Evolutionary conservation across 1,140 invertebrate species (phyloP).

Genomic region (Fopius arisanus): DNA sequence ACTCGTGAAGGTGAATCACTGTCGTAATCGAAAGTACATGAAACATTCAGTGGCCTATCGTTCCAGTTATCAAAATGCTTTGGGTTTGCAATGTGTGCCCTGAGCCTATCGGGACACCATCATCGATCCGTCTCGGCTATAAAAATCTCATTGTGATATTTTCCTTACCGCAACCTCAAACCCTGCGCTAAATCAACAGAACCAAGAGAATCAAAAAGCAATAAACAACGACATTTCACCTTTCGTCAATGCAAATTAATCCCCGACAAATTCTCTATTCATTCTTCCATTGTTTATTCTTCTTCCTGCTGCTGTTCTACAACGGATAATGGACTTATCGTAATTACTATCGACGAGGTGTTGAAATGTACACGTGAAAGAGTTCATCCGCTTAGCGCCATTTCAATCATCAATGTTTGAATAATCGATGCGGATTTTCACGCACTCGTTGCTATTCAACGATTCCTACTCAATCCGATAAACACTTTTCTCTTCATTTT

Average conservation of each 20-base stretch:
- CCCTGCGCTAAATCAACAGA: neutral
- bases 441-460: neutral
- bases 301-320: neutral
- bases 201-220: neutral
- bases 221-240: too few relatives aligned
- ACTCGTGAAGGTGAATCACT: neutral
- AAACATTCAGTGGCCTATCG: conserved; percentile 21
- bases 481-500: too few relatives aligned
- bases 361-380: neutral
- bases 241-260: too few relatives aligned
- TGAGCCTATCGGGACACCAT: neutral
- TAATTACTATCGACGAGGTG: neutral
- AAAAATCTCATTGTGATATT: neutral
- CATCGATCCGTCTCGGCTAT: conserved; percentile 20
- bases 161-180: neutral
- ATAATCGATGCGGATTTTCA: neutral
- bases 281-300: neutral
- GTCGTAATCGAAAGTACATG: conserved; percentile 15
- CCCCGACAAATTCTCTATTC: too few relatives aligned
- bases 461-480: neutral
- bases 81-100: neutral
- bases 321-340: neutral
- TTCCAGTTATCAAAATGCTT: conserved; percentile 23
- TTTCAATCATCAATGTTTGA: neutral
- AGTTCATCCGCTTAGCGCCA: neutral